These are phyloP conservation scores for Heliconius erato DNA, from an alignment of 2,888 invertebrate genomes.

Conservation along the genomic window DNA sequence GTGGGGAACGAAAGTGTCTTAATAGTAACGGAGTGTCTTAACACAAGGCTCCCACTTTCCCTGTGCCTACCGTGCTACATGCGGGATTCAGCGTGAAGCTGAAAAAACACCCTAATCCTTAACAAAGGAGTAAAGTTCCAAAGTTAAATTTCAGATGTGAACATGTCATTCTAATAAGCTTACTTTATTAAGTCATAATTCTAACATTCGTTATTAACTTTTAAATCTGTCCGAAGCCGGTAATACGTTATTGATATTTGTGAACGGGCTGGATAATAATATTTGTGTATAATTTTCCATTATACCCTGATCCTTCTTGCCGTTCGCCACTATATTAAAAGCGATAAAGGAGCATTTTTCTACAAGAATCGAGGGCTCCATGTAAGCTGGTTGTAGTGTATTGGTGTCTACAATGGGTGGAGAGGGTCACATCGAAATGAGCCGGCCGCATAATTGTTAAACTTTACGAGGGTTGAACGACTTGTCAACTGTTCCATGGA, in stretches of 20 bases:
- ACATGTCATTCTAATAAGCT: conserved; percentile 21
- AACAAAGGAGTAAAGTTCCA: neutral
- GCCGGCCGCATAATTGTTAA: conserved; percentile 84
- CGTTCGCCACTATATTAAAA: conserved; percentile 51
- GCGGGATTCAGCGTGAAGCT: too few species aligned
- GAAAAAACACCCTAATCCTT: neutral
- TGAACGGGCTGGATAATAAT: conserved; percentile 84
- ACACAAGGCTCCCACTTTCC: too few species aligned
- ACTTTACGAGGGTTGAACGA: conserved; percentile 83
- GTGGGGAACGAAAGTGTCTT: too few species aligned
- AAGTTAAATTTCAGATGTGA: neutral
- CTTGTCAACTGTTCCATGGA: conserved; percentile 82
- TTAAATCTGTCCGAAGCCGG: conserved; percentile 81
- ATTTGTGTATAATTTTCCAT: conserved; percentile 78
- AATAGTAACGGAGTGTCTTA: too few species aligned
- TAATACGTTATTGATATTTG: conserved; percentile 86
- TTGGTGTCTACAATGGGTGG: conserved; percentile 81
- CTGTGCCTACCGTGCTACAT: too few species aligned
- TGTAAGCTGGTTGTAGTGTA: conserved; percentile 64
- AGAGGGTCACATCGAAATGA: conserved; percentile 82
- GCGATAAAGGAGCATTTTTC: conserved; percentile 54
- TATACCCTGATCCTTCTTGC: conserved; percentile 63
- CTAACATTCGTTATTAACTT: conserved; percentile 75
- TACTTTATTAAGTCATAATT: conserved; percentile 46
- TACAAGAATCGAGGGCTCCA: conserved; percentile 58